phyloP scores from a whole-genome alignment of 2,113 vertebrate species.

The Eurystomus gularis region DNA sequence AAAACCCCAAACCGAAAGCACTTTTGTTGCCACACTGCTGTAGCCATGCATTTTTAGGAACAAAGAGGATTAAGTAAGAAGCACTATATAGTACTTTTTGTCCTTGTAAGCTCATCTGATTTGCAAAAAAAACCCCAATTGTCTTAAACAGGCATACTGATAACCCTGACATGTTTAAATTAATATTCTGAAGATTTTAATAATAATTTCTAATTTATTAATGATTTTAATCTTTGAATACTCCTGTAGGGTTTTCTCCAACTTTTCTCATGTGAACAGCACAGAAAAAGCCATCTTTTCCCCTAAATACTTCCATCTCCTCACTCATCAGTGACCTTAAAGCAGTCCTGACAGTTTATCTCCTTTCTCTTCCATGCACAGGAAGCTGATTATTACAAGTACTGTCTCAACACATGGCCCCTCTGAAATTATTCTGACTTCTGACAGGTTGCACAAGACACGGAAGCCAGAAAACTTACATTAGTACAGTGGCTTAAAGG shows the following conservation, averaged over 20 bases:
- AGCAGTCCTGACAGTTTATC: background rate
- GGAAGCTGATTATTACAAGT: background rate
- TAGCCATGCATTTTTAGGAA: background rate
- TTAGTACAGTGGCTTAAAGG: too few relatives aligned
- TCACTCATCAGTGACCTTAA: background rate
- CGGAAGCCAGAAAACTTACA: background rate
- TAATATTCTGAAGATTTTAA: background rate
- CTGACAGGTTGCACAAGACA: background rate
- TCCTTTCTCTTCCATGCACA: background rate
- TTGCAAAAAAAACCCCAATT: background rate
- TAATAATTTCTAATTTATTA: background rate
- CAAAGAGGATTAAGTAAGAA: background rate
- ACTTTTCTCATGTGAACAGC: background rate
- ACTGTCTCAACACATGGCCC: background rate
- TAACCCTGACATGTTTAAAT: background rate
- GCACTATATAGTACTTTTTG: background rate
- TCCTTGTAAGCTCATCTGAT: background rate
- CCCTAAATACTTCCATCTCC: background rate
- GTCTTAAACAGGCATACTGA: background rate
- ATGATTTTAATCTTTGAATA: background rate
- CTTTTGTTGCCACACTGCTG: background rate
- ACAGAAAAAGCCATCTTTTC: background rate
- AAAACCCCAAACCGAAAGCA: background rate
- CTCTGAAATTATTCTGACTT: constrained; percentile 6
- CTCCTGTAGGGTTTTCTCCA: background rate